Percentiles rank a stretch among this genome's conserved stretches.
phyloP scores from a whole-genome alignment of 2,888 invertebrate species.

The Dimorphilus gyrociliatus region DNA sequence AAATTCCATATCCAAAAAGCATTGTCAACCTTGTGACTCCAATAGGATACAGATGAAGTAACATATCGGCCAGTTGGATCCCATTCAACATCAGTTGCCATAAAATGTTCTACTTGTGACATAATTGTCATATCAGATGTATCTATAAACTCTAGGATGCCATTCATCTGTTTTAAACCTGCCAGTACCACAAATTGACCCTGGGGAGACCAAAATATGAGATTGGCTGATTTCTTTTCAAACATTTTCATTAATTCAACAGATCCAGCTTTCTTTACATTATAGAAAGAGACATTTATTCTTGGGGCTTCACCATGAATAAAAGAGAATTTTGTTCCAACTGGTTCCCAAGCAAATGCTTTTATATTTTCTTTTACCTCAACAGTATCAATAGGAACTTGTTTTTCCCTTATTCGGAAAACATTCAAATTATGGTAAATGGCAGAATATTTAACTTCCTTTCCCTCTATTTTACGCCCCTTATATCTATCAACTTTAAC shows the following conservation, averaged over 20 bases:
- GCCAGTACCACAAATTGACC: constrained; percentile 90
- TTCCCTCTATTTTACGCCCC: constrained; percentile 73
- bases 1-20: constrained; percentile 97
- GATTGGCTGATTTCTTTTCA: constrained; percentile 52
- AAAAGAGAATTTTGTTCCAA: constrained; percentile 85
- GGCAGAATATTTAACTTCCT: constrained; percentile 80
- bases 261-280: constrained; percentile 72
- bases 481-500: constrained; percentile 83
- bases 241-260: constrained; percentile 60
- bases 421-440: constrained; percentile 98
- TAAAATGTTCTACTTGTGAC: constrained; percentile 79
- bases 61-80: constrained; percentile 97
- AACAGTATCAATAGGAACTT: constrained; percentile 90
- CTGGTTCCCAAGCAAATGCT: constrained; percentile 95
- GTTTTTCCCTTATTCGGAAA: constrained; percentile 93
- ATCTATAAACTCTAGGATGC: constrained; percentile 83
- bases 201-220: constrained; percentile 71
- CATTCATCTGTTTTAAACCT: constrained; percentile 56
- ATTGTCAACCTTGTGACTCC: constrained; percentile 68
- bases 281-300: constrained; percentile 72
- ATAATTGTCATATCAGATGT: constrained; percentile 88
- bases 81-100: constrained; percentile 91
- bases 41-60: constrained; percentile 83
- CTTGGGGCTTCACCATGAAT: constrained; percentile 78
- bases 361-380: constrained; percentile 59